Percentiles rank a stretch among this genome's conserved stretches.
phyloP scores from a whole-genome alignment of 2,888 invertebrate species.

The Chrysolina americana region DNA sequence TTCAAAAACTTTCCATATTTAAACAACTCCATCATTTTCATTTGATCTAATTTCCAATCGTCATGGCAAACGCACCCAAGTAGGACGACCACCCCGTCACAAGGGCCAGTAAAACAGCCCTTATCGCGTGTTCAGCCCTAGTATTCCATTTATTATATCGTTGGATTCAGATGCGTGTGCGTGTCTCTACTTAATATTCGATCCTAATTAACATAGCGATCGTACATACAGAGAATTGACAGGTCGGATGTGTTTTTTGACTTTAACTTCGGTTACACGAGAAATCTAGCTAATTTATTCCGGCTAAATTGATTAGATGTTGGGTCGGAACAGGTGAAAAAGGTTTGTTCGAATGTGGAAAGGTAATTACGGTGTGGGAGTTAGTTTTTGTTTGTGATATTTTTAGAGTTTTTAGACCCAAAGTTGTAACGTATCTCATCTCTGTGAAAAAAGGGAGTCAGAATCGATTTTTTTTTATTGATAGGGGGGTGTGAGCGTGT shows the following conservation, averaged over 20 bases:
- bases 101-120: slow-evolving; percentile 43
- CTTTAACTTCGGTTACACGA: slow-evolving; percentile 30
- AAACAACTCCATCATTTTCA: not conserved
- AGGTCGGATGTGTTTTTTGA: slow-evolving; percentile 47
- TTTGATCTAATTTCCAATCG: not conserved
- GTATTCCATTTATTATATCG: slow-evolving; percentile 39
- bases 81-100: slow-evolving; percentile 41
- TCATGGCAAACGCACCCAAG: not conserved
- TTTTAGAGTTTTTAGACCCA: too few relatives aligned
- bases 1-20: too few relatives aligned
- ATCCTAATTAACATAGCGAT: slow-evolving; percentile 52
- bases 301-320: slow-evolving; percentile 15
- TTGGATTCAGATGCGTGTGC: slow-evolving; percentile 11
- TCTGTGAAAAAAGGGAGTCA: too few relatives aligned
- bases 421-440: too few relatives aligned
- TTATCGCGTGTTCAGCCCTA: slow-evolving; percentile 48
- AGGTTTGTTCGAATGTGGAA: not conserved
- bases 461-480: too few relatives aligned
- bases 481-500: too few relatives aligned
- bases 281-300: slow-evolving; percentile 18
- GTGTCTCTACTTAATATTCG: slow-evolving; percentile 44
- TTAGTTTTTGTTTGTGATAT: too few relatives aligned
- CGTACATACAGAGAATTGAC: slow-evolving; percentile 50
- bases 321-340: not conserved
- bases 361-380: too few relatives aligned